Evolutionary conservation across 2,797 vertebrate genomes (phyloP).

Genomic region (Phataginus tetradactyla): DNA sequence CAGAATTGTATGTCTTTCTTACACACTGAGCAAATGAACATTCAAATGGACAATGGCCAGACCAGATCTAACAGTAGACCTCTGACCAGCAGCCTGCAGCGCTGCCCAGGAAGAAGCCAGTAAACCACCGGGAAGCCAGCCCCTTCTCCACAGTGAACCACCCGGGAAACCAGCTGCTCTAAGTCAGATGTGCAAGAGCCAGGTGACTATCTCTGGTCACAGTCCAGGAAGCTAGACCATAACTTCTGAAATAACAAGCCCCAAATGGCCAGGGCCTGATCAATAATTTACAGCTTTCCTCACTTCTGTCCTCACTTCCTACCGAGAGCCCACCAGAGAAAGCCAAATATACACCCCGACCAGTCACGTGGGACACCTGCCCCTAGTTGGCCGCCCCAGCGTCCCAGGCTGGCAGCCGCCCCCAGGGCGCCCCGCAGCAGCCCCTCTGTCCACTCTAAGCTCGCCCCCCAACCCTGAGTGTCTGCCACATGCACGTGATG

Average conservation of each 20-base stretch:
- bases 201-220: not conserved
- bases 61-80: not conserved
- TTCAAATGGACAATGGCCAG: not conserved
- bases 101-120: not conserved
- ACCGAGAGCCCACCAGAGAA: not conserved
- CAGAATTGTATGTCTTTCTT: not conserved
- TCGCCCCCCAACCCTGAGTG: not conserved
- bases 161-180: not conserved
- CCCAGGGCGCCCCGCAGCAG: no score
- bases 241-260: not conserved
- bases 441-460: not conserved
- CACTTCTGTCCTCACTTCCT: not conserved
- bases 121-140: not conserved
- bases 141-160: not conserved
- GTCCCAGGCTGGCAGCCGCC: not conserved
- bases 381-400: not conserved
- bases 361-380: not conserved
- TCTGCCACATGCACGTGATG: not conserved
- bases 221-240: not conserved
- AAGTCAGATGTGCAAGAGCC: not conserved
- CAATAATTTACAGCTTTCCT: not conserved
- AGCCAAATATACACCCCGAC: not conserved
- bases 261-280: not conserved
- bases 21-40: not conserved
- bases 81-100: not conserved